Percentiles rank a stretch among this genome's conserved stretches.
Evolutionary conservation across 2,888 invertebrate genomes (phyloP).

Genomic region (Unio delphinus): DNA sequence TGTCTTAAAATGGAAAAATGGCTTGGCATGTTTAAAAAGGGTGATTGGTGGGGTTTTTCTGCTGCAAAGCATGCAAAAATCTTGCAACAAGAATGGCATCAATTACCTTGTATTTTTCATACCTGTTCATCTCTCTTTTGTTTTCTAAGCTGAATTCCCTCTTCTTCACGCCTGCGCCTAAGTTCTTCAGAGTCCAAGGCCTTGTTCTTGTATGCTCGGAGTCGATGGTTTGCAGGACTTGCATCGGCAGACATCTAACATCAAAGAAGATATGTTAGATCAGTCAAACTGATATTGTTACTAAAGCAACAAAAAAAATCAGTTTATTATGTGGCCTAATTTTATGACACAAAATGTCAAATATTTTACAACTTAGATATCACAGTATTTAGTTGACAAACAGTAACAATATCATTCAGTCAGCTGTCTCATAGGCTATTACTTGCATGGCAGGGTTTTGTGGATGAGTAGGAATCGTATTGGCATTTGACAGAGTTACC

Average conservation of each 20-base stretch:
- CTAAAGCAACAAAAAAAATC: too few relatives aligned
- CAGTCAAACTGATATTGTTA: too few relatives aligned
- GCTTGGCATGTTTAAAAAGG: background rate
- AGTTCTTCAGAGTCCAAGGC: conserved; percentile 93
- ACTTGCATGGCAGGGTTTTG: too few relatives aligned
- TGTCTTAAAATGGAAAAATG: background rate
- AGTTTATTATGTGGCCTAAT: too few relatives aligned
- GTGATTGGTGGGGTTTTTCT: background rate
- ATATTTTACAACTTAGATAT: too few relatives aligned
- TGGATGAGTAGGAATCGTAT: too few relatives aligned
- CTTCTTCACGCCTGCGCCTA: conserved; percentile 92
- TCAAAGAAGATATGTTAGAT: background rate
- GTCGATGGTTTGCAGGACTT: conserved; percentile 61
- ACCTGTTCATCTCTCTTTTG: conserved; percentile 94
- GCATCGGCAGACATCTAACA: conserved; percentile 59
- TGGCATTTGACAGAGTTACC: too few relatives aligned
- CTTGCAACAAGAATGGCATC: background rate
- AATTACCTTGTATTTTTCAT: background rate
- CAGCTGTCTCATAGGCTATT: background rate
- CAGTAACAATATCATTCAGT: background rate
- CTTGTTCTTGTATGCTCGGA: conserved; percentile 90
- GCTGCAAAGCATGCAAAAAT: too few relatives aligned
- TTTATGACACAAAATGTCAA: too few relatives aligned
- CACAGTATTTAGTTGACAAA: too few relatives aligned
- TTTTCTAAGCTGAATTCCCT: conserved; percentile 95